Percentiles rank a stretch among this genome's conserved stretches.
Evolutionary conservation across 2,113 vertebrate genomes (phyloP).

Genomic region (Cephalopterus ornatus): DNA sequence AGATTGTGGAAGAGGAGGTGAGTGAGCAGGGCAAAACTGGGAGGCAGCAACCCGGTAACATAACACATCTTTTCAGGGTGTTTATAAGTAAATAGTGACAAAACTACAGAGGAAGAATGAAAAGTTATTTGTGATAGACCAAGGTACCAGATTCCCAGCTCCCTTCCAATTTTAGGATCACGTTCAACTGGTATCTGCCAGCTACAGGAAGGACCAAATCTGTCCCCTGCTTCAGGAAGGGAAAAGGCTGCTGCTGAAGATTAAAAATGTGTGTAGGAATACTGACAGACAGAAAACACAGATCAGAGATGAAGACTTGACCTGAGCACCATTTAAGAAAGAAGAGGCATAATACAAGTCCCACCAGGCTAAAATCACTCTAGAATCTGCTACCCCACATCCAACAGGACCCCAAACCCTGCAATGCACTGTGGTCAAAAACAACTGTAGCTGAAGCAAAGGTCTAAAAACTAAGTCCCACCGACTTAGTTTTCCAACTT

Average conservation of each 20-base stretch:
- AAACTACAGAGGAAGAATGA: background rate
- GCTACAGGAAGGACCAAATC: background rate
- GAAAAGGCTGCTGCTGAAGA: background rate
- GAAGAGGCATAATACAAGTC: background rate
- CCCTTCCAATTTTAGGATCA: background rate
- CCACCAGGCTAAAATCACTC: background rate
- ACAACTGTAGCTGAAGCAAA: background rate
- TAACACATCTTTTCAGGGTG: background rate
- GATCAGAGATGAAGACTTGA: background rate
- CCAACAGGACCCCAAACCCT: background rate
- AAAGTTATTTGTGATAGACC: background rate
- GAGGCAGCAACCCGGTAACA: background rate
- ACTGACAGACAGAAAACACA: background rate
- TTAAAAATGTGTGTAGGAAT: background rate
- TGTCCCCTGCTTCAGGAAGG: background rate
- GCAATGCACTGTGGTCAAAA: background rate
- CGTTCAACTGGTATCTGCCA: background rate
- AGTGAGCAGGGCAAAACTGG: background rate
- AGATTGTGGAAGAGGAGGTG: background rate
- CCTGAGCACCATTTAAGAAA: background rate
- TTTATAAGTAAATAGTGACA: background rate
- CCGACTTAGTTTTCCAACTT: background rate
- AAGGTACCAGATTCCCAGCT: background rate
- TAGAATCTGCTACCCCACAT: background rate
- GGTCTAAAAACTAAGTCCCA: no score